Base-by-base conservation (phyloP, 1,140 invertebrate species). In the Latrodectus geometricus region DNA sequence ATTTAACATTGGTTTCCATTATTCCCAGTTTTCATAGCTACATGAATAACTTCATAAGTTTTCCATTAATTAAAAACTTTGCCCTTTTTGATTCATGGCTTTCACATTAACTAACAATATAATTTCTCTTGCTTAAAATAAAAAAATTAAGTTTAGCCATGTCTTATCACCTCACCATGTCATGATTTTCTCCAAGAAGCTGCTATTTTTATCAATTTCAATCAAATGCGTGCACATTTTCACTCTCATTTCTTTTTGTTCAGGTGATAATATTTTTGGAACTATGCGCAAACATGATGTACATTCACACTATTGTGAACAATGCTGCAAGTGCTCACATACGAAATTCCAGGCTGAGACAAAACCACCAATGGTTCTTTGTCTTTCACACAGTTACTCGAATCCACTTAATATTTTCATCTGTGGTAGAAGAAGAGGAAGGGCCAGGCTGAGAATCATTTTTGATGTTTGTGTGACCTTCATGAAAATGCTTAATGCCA, bases 231-330 rank as follows among this genome's bases (percentile, higher is more conserved):
- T 5, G 1, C 20, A 52, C 4, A 74, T 52, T 49, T 52, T 74
- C 48, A 52, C 48, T 52, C 49, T 74, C 48, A 50, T 15, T 52
- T 74, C 8, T 52, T 54, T 74, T 74, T 72, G 69, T 11, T 72
- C 69, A 72, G 20, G 69, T 72, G 69, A 72, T 72, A 72, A 72
- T 8, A 72, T 72, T 72, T 72, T 72, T 35, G 21, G 69, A 35
- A 72, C 69, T 23, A 23, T 72, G 23, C 11, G 69, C 21, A 48
- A 48, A 72, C 69, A 35, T 8, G 21, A 35, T 35, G 69, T 4
- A 48, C 12, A 12, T 72, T 72, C 69, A 72, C 48, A 72, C 11
- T 21, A 35, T 48, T 15, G 3, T 35, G 73, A 74, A 74, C 12
- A 74, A 74, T 74, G 49, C 73, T 74, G 49, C 3, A 49, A 74